Base-by-base conservation (phyloP, 2,113 vertebrate genomes). In the Carollia perspicillata region DNA sequence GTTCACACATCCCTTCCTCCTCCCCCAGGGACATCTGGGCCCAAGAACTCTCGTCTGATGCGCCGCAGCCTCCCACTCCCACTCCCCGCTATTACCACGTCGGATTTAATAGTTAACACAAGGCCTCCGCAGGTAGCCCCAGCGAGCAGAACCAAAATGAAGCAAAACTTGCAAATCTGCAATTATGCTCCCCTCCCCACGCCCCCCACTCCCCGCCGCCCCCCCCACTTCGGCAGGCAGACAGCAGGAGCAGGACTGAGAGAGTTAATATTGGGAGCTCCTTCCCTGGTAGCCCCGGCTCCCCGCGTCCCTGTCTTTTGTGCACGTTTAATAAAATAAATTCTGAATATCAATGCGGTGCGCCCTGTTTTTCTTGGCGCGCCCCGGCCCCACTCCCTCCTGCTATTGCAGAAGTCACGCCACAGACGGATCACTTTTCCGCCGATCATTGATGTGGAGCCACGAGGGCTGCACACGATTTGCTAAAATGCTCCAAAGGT, bases 381-480 rank as follows among this genome's bases (percentile, higher is more conserved):
- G 98, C 98, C 97, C 98, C 97, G 96, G 98, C 98, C 97, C 97
- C 89, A 77, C 97, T 95, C 88, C 97, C 97, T 98, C 98, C 98
- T 97, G 94, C 98, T 98, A 86, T 98, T 97, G 98, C 98, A 98
- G 97, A 97, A 98, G 99, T 98, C 98, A 92, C 98, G 98, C 99
- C 98, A 98, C 98, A 99, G 98, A 98, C 98, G 99, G 99, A 99
- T 99, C 99, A 98, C 98, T 99, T 99, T 99, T 99, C 99, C 98
- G 98, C 98, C 98, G 99, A 98, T 98, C 99, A 99, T 99, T 99
- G 99, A 99, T 99, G 99, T 99, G 97, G 98, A 99, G 99, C 99
- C 98, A 99, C 98, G 97, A 98, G 98, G 99, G 98, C 99, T 99
- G 99, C 99, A 99, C 99, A 99, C 99, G 99, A 99, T 99, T 99